phyloP scores from a whole-genome alignment of 2,113 vertebrate genomes.

The Camelus bactrianus region DNA sequence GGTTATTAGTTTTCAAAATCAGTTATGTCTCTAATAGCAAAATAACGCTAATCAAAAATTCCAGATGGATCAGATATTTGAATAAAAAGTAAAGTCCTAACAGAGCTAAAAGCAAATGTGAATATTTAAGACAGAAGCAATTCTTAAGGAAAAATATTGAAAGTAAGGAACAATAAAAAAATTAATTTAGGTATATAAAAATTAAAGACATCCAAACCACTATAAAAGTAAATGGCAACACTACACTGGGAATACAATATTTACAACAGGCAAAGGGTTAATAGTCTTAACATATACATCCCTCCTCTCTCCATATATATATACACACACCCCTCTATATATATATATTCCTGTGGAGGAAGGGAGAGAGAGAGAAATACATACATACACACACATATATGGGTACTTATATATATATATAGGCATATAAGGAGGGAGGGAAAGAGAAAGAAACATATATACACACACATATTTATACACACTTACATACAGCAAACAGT shows the following conservation, averaged over 20 bases:
- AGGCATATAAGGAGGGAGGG: no score
- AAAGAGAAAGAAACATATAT: background rate
- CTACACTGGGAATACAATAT: background rate
- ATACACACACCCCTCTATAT: no score
- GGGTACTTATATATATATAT: background rate
- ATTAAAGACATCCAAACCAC: background rate
- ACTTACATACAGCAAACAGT: background rate
- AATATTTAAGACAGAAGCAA: background rate
- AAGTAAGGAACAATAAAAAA: constrained; percentile 4
- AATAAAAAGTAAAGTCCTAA: background rate
- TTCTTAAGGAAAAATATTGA: constrained; percentile 48
- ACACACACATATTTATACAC: background rate
- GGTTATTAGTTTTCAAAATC: background rate
- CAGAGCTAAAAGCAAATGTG: background rate
- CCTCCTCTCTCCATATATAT: no score
- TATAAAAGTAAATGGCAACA: background rate
- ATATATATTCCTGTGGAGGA: no score
- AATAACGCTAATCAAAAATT: background rate
- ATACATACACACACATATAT: background rate
- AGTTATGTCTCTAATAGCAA: background rate
- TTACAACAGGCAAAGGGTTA: background rate
- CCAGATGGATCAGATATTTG: background rate
- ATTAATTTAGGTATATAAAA: background rate
- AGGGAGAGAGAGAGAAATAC: no score
- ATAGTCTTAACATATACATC: background rate